phyloP scores from a whole-genome alignment of 2,113 vertebrate species.

The Brachyistius frenatus region DNA sequence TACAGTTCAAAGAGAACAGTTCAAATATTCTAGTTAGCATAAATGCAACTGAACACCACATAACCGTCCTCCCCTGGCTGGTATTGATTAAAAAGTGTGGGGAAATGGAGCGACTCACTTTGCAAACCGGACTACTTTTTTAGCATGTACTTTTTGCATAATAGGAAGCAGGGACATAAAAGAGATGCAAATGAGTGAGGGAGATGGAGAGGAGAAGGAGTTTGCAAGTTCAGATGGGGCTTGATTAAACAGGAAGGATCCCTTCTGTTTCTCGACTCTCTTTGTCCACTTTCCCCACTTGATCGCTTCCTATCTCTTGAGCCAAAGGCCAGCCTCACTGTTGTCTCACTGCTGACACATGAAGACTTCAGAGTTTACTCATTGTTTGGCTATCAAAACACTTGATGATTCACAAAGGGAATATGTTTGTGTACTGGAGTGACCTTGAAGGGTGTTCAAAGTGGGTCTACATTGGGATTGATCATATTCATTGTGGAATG shows the following conservation, averaged over 20 bases:
- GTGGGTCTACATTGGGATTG: constrained; percentile 60
- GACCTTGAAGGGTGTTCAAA: constrained; percentile 56
- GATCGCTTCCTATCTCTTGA: constrained; percentile 38
- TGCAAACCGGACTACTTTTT: constrained; percentile 63
- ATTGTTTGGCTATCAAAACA: constrained; percentile 39
- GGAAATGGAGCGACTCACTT: constrained; percentile 60
- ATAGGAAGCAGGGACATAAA: constrained; percentile 75
- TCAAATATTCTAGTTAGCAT: constrained; percentile 73
- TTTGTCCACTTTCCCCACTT: constrained; percentile 60
- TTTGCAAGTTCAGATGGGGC: constrained; percentile 66
- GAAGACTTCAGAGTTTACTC: constrained; percentile 38
- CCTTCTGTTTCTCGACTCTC: constrained; percentile 66
- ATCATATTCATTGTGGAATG: constrained; percentile 71
- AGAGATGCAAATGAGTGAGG: constrained; percentile 75
- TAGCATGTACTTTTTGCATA: constrained; percentile 67
- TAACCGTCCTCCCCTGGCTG: constrained; percentile 49
- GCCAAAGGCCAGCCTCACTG: constrained; percentile 33
- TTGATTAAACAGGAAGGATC: constrained; percentile 72
- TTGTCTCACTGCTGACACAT: constrained; percentile 41
- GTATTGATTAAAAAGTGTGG: constrained; percentile 75
- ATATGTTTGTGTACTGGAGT: constrained; percentile 20
- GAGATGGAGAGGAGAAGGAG: constrained; percentile 60
- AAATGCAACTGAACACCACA: constrained; percentile 59
- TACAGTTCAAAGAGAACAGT: constrained; percentile 66
- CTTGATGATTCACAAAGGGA: constrained; percentile 54